These are phyloP conservation scores for Drosophila guanche DNA, from an alignment of 1,140 invertebrate species.

Conservation along the genomic window DNA sequence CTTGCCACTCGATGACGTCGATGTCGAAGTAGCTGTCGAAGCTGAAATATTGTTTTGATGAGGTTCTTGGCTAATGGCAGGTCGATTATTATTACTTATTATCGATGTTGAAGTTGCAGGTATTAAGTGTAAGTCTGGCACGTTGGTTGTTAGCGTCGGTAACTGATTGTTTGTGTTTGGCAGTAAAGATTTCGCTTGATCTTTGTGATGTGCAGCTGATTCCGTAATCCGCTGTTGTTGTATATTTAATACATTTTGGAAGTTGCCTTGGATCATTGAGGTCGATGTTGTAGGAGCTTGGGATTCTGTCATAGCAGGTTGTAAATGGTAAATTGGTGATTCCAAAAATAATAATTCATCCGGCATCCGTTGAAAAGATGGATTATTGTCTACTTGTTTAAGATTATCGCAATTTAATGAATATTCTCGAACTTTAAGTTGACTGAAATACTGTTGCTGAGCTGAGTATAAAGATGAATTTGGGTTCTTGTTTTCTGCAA, in stretches of 20 bases:
- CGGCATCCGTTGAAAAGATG: background rate
- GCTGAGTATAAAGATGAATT: background rate
- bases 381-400: slow-evolving; percentile 3
- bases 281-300: slow-evolving; percentile 50
- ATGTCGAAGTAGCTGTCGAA: slow-evolving; percentile 84
- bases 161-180: slow-evolving; percentile 29
- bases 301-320: slow-evolving; percentile 4
- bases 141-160: background rate
- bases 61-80: slow-evolving; percentile 30
- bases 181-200: slow-evolving; percentile 21
- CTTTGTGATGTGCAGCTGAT: slow-evolving; percentile 73
- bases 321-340: background rate
- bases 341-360: slow-evolving; percentile 1
- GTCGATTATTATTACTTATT: slow-evolving; percentile 13
- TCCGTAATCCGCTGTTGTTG: slow-evolving; percentile 70
- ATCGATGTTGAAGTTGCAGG: slow-evolving; percentile 14
- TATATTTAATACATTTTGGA: slow-evolving; percentile 56
- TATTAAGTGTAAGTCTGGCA: slow-evolving; percentile 10
- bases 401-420: slow-evolving; percentile 9
- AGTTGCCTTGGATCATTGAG: slow-evolving; percentile 53
- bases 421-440: slow-evolving; percentile 13
- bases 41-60: slow-evolving; percentile 84
- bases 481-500: background rate
- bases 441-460: slow-evolving; percentile 40
- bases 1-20: slow-evolving; percentile 78